Conservation (phyloP, 1,140 invertebrate genomes). For the Macrotrachela quadricornifera region DNA sequence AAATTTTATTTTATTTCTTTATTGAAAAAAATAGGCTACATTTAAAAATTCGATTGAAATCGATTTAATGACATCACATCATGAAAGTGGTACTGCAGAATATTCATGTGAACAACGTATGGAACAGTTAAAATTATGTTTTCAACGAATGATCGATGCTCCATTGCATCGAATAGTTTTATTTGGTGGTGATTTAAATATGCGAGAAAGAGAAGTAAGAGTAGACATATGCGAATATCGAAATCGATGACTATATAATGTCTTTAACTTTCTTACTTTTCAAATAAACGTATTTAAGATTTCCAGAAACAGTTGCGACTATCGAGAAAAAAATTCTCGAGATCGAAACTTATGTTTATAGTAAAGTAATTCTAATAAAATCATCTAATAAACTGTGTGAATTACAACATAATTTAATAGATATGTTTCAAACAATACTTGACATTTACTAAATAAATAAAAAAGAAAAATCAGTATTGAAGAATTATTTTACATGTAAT, state of each 20-base stretch:
- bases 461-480: too few species aligned
- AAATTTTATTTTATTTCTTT: conserved; percentile 3
- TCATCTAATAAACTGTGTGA: too few species aligned
- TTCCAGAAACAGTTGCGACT: too few species aligned
- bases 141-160: conserved; percentile 22
- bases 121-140: conserved; percentile 31
- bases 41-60: conserved; percentile 31
- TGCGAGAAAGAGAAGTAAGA: conserved; percentile 38
- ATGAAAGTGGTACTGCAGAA: conserved; percentile 37
- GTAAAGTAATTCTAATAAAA: too few species aligned
- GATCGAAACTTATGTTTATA: too few species aligned
- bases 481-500: too few species aligned
- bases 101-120: conserved; percentile 25
- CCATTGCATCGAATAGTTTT: conserved; percentile 29
- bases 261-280: background rate
- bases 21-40: background rate
- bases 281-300: too few species aligned
- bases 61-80: conserved; percentile 36
- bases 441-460: too few species aligned
- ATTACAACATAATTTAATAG: too few species aligned
- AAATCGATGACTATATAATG: background rate
- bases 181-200: conserved; percentile 40
- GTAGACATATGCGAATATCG: background rate
- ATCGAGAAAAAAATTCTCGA: too few species aligned
- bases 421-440: too few species aligned